These are phyloP conservation scores for Phyllostomus hastatus DNA, from an alignment of 2,113 vertebrate genomes.

Conservation along the genomic window DNA sequence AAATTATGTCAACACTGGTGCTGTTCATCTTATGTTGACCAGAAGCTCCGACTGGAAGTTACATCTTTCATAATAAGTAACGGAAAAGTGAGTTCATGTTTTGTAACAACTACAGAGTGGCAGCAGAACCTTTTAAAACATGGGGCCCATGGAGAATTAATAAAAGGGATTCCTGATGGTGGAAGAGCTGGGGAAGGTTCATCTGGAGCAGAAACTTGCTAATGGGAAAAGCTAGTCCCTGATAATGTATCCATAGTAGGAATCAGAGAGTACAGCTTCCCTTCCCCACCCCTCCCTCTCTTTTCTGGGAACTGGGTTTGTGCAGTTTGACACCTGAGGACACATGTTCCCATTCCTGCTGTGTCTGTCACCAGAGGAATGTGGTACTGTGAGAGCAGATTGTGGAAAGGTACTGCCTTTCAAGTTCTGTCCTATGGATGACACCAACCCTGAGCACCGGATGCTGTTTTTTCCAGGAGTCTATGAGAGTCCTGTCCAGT, in stretches of 20 bases:
- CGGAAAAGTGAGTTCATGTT: background rate
- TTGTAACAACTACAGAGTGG: background rate
- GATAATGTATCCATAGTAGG: background rate
- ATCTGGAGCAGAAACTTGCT: background rate
- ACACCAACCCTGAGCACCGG: background rate
- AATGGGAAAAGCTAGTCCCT: background rate
- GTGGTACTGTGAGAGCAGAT: background rate
- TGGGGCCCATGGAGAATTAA: background rate
- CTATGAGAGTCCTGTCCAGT: background rate
- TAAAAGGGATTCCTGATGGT: background rate
- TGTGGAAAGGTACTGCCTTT: background rate
- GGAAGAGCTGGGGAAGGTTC: background rate
- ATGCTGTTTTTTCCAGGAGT: background rate
- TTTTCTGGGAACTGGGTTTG: background rate
- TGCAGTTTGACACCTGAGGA: background rate
- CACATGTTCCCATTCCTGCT: background rate
- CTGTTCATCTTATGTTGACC: background rate
- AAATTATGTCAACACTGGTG: background rate
- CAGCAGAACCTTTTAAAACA: background rate
- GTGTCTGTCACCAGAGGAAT: background rate
- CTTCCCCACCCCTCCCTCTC: background rate
- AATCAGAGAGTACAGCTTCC: background rate
- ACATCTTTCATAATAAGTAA: background rate
- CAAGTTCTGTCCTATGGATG: background rate
- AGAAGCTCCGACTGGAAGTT: background rate